phyloP scores from a whole-genome alignment of 2,113 vertebrate genomes.

The Laticauda laticaudata region DNA sequence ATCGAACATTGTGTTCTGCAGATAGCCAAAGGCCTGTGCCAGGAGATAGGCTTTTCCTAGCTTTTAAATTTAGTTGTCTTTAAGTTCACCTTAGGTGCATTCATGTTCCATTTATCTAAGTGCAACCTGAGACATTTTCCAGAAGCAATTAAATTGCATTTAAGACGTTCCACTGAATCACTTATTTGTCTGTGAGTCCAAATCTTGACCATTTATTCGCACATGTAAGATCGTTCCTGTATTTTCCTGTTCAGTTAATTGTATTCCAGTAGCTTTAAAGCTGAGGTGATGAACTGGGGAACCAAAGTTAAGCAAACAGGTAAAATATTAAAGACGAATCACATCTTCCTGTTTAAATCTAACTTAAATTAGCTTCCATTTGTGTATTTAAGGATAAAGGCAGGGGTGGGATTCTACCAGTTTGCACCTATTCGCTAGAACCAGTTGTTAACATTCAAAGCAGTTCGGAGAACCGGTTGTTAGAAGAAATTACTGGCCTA shows the following conservation, averaged over 20 bases:
- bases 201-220: constrained; percentile 12
- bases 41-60: neutral
- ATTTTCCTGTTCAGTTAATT: constrained; percentile 17
- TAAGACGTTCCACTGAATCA: neutral
- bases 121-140: neutral
- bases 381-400: constrained; percentile 29
- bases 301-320: constrained; percentile 27
- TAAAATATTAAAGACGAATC: constrained; percentile 23
- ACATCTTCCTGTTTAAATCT: constrained; percentile 28
- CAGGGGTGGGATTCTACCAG: too few species aligned
- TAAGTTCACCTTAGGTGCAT: constrained; percentile 3
- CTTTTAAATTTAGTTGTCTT: neutral
- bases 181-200: neutral
- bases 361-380: constrained; percentile 11
- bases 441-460: too few species aligned
- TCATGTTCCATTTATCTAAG: constrained; percentile 16
- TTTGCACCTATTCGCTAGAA: too few species aligned
- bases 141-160: neutral
- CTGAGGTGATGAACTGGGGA: constrained; percentile 6
- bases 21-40: neutral
- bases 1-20: neutral
- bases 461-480: too few species aligned
- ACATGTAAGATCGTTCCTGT: neutral
- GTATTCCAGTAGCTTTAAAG: constrained; percentile 27
- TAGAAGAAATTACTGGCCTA: too few species aligned